phyloP scores from a whole-genome alignment of 2,888 invertebrate species.

The Acrobasis consociella region DNA sequence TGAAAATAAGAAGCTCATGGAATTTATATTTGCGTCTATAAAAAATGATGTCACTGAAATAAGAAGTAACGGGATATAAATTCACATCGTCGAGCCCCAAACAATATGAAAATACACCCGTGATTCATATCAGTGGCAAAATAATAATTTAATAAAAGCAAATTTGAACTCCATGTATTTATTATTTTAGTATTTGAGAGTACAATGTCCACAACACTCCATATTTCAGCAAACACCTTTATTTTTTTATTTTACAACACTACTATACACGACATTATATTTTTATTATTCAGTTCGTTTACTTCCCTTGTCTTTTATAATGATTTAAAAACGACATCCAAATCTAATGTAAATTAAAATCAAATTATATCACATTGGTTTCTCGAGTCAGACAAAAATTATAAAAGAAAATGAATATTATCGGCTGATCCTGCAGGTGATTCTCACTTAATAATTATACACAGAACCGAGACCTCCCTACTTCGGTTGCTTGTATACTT shows the following conservation, averaged over 20 bases:
- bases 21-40: conserved; percentile 1
- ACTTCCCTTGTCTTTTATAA: conserved; percentile 67
- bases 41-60: neutral
- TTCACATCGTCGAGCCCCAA: neutral
- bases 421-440: conserved; percentile 6
- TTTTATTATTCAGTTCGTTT: conserved; percentile 75
- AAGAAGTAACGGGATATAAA: neutral
- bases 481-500: conserved; percentile 19
- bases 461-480: neutral
- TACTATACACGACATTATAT: conserved; percentile 63
- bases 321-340: conserved; percentile 60
- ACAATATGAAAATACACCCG: neutral
- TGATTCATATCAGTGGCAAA: neutral
- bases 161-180: neutral
- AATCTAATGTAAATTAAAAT: conserved; percentile 34
- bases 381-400: conserved; percentile 27
- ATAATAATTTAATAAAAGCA: neutral
- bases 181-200: neutral
- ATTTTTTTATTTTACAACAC: conserved; percentile 50
- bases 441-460: conserved; percentile 11
- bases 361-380: conserved; percentile 30
- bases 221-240: conserved; percentile 27
- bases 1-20: neutral
- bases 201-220: conserved; percentile 20
- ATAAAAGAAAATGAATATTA: neutral